Evolutionary conservation across 2,797 vertebrate genomes (phyloP).

Genomic region (Echeneis naucrates): DNA sequence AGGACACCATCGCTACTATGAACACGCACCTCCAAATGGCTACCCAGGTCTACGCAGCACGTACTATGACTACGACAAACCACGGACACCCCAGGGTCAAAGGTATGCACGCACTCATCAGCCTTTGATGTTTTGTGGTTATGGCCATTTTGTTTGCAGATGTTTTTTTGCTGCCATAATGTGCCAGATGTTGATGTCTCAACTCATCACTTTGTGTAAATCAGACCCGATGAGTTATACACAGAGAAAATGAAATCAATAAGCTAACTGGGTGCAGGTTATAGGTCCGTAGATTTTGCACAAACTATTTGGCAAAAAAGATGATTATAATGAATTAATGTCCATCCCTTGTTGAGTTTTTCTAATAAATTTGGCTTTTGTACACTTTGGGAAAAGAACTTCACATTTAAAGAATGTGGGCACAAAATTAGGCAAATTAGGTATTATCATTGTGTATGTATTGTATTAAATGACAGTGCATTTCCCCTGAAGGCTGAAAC

Average conservation of each 20-base stretch:
- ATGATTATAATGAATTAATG: neutral
- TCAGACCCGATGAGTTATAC: no score
- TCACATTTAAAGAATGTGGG: neutral
- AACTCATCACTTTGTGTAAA: neutral
- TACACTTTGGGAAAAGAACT: no score
- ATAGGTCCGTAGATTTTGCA: neutral
- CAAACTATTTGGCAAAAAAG: neutral
- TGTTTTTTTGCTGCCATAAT: constrained; percentile 1
- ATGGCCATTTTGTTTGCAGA: constrained; percentile 4
- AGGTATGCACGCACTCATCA: constrained; percentile 85
- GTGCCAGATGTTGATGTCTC: constrained; percentile 5
- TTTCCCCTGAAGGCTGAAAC: neutral
- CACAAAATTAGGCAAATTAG: neutral
- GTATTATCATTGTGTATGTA: no score
- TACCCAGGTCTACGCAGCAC: constrained; percentile 81
- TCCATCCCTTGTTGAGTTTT: neutral
- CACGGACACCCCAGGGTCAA: constrained; percentile 89
- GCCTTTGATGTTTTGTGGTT: constrained; percentile 1
- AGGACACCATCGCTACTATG: constrained; percentile 88
- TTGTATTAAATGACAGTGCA: neutral
- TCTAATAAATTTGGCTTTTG: neutral
- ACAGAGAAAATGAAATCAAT: no score
- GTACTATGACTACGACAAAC: constrained; percentile 89
- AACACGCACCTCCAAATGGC: constrained; percentile 88
- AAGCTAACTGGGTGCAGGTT: neutral